These are phyloP conservation scores for Goniozus legneri DNA, from an alignment of 1,140 invertebrate genomes.

Conservation along the genomic window DNA sequence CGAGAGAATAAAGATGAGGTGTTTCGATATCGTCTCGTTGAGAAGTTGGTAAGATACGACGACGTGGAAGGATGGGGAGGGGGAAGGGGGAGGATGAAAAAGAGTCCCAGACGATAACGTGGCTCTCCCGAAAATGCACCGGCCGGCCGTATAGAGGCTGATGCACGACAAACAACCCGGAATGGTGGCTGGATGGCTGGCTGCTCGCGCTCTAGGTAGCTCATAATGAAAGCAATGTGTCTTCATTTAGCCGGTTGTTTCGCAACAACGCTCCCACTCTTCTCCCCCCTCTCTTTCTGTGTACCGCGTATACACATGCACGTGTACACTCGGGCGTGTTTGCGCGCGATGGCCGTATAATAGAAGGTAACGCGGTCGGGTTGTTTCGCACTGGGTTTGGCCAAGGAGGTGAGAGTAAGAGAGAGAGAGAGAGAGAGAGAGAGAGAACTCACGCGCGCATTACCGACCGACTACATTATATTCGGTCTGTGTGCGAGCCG, in stretches of 20 bases:
- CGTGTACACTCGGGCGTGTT: neutral
- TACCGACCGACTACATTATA: conserved; percentile 28
- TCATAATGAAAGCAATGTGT: conserved; percentile 45
- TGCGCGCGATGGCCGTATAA: conserved; percentile 26
- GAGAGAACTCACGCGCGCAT: conserved; percentile 6
- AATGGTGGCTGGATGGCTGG: neutral
- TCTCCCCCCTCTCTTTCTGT: too few species aligned
- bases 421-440: neutral
- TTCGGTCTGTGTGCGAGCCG: too few species aligned
- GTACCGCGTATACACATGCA: conserved; percentile 16
- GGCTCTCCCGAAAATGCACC: conserved; percentile 1
- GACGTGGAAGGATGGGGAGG: too few species aligned
- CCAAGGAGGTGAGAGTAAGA: neutral
- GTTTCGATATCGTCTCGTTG: too few species aligned
- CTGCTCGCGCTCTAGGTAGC: conserved; percentile 18
- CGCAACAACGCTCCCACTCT: conserved; percentile 16
- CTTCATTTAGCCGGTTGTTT: conserved; percentile 43
- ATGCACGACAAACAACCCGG: too few species aligned
- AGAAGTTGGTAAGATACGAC: too few species aligned
- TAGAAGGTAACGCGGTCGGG: conserved; percentile 35
- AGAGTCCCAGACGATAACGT: conserved; percentile 6
- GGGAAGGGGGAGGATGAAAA: neutral
- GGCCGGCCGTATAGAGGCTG: neutral
- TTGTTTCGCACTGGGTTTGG: conserved; percentile 11
- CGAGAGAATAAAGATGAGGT: too few species aligned